Evolutionary conservation across 2,113 vertebrate species (phyloP), one percentile per base, ranked within the genome.

Genomic region (Pontoporia blainvillei): DNA sequence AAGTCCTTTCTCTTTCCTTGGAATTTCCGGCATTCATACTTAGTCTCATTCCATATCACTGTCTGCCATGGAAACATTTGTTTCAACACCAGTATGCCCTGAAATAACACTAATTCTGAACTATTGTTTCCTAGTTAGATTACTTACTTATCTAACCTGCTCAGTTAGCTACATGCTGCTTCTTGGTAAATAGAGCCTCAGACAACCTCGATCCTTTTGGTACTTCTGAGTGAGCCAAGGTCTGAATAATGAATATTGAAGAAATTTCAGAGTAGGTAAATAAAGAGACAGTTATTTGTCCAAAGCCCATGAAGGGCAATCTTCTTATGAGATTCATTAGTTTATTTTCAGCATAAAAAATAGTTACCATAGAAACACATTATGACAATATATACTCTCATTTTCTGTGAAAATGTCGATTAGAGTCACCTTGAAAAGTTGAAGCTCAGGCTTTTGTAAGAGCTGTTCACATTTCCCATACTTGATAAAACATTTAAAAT

Each of bases 261-360:
- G 67, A 75, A 94, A 4, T 23, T 1, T 79, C 8, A 73, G 57
- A 69, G 79, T 11, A 84, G n/a, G 59, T 94, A 90, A 94, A 79
- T 79, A 90, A 73, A 86, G 72, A 92, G 59, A 49, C 25, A 67
- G 10, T 76, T 84, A 72, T 92, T 94, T 97, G 21, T 76, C 17
- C 66, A 95, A 66, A 59, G 54, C 49, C 73, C 59, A 87, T 11
- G 86, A 96, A 7, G 34, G 72, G 0, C 49, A 84, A 94, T 94
- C 52, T 31, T 91, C 44, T 91, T 72, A 25, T 46, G 3, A 94
- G 27, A 97, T 94, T 75, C 25, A 97, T 96, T 96, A 87, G 39
- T 92, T 96, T 98, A 96, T 46, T 86, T 96, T 95, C 90, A n/a
- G 61, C 90, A 54, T 57, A 90, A 94, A 95, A 86, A 90, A 49